Percentiles rank a stretch among this genome's conserved stretches.
These are phyloP conservation scores for Adelognathus sp. DNA, from an alignment of 2,888 invertebrate genomes.

Conservation along the genomic window DNA sequence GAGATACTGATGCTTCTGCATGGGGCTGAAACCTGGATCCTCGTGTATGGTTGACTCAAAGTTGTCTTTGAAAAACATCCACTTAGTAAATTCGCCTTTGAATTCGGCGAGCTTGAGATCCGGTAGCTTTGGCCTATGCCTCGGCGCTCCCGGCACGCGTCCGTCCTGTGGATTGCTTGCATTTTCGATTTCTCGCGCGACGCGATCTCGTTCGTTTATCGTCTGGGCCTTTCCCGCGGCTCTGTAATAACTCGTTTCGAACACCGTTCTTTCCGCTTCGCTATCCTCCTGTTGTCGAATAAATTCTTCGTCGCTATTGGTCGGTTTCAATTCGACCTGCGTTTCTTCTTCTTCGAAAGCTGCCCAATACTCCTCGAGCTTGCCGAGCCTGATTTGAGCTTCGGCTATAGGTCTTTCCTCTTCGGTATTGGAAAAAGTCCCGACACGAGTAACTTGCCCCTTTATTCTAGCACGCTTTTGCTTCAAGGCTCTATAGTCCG, in stretches of 20 bases:
- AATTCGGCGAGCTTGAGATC: slow-evolving; percentile 38
- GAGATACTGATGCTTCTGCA: slow-evolving; percentile 47
- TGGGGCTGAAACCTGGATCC: slow-evolving; percentile 22
- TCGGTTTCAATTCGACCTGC: slow-evolving; percentile 10
- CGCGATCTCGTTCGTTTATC: slow-evolving; percentile 16
- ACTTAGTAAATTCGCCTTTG: slow-evolving; percentile 41
- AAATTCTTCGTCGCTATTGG: background rate
- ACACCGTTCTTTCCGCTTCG: slow-evolving; percentile 21
- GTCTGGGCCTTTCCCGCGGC: slow-evolving; percentile 30
- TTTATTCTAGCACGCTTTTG: slow-evolving; percentile 26
- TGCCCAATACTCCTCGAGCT: slow-evolving; percentile 27
- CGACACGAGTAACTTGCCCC: slow-evolving; percentile 22
- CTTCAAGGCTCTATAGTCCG: slow-evolving; percentile 16
- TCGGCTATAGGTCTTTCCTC: slow-evolving; percentile 2
- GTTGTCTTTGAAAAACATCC: slow-evolving; percentile 44
- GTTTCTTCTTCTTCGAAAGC: slow-evolving; percentile 19
- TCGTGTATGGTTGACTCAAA: slow-evolving; percentile 41
- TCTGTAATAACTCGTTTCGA: slow-evolving; percentile 35
- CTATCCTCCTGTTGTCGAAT: background rate
- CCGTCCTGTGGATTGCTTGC: background rate
- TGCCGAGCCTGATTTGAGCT: slow-evolving; percentile 5
- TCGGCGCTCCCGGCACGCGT: background rate
- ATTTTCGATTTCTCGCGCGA: background rate
- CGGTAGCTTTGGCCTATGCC: slow-evolving; percentile 32
- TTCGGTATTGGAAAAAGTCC: background rate